Percentiles rank a stretch among this genome's conserved stretches.
Evolutionary conservation across 2,888 invertebrate species (phyloP).

Genomic region (Plagodis pulveraria): DNA sequence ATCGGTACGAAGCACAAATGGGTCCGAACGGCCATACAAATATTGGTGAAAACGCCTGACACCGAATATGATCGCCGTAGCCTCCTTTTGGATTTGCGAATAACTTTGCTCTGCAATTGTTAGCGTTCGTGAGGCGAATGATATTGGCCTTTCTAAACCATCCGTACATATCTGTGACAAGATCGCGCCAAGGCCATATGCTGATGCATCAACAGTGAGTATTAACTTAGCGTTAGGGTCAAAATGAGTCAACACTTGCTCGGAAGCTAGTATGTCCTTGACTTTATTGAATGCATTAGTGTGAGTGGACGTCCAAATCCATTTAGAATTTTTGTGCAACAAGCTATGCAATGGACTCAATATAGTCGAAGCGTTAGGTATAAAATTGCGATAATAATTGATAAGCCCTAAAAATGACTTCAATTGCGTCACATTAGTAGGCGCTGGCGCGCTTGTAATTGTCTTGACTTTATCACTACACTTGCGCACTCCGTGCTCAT

Average conservation of each 20-base stretch:
- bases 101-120: conserved; percentile 36
- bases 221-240: conserved; percentile 33
- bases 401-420: too few relatives aligned
- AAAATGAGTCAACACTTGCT: conserved; percentile 37
- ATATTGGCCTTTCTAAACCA: conserved; percentile 17
- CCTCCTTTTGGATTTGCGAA: conserved; percentile 43
- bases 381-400: too few relatives aligned
- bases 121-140: conserved; percentile 12
- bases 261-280: conserved; percentile 26
- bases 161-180: conserved; percentile 25
- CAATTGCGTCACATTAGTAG: too few relatives aligned
- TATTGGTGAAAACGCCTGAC: conserved; percentile 13
- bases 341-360: too few relatives aligned
- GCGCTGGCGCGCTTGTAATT: too few relatives aligned
- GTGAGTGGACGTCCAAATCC: conserved; percentile 24
- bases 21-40: conserved; percentile 23
- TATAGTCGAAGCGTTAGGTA: too few relatives aligned
- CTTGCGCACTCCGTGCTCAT: conserved; percentile 25
- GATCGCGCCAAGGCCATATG: too few relatives aligned
- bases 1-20: neutral
- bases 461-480: conserved; percentile 18
- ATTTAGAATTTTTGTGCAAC: conserved; percentile 27
- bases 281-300: conserved; percentile 6
- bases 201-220: conserved; percentile 40
- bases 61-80: conserved; percentile 41